A percentile compares a stretch with the other conserved stretches of the same genome.
Conservation (phyloP, 2,797 vertebrate species). For the Cottoperca gobio region DNA sequence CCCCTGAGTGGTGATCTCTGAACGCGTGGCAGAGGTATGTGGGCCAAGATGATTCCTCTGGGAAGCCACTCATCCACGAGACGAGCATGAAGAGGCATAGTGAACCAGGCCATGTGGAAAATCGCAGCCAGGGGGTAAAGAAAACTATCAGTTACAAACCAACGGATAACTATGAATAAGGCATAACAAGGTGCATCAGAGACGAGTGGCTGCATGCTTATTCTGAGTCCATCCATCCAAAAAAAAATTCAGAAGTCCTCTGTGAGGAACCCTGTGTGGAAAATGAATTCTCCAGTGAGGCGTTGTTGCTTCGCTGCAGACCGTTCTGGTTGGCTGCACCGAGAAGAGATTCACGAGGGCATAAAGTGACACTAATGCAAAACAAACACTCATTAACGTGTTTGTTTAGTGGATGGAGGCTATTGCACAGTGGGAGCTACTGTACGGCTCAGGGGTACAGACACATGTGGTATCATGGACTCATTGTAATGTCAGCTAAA, state of each 20-base stretch:
- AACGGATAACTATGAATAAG: constrained; percentile 70
- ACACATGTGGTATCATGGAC: background rate
- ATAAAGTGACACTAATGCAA: constrained; percentile 84
- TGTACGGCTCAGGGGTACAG: constrained; percentile 29
- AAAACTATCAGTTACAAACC: constrained; percentile 83
- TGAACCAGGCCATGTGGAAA: constrained; percentile 84
- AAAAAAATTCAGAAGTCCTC: constrained; percentile 18
- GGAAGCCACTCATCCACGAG: constrained; percentile 71
- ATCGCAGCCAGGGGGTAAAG: constrained; percentile 77
- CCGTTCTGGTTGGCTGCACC: constrained; percentile 67
- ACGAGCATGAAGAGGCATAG: constrained; percentile 67
- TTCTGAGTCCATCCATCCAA: constrained; percentile 15
- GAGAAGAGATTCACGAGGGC: constrained; percentile 59
- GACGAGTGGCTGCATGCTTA: constrained; percentile 14
- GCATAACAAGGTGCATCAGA: constrained; percentile 42
- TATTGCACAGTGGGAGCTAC: constrained; percentile 55
- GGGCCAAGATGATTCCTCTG: constrained; percentile 73
- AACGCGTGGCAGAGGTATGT: constrained; percentile 67
- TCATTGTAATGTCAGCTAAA: background rate
- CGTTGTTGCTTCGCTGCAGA: constrained; percentile 28
- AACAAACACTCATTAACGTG: constrained; percentile 80
- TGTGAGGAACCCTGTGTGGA: constrained; percentile 17
- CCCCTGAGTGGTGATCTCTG: constrained; percentile 66
- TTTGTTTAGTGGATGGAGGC: constrained; percentile 66
- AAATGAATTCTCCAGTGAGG: constrained; percentile 37